Percentiles rank a stretch among this genome's conserved stretches.
Conservation (phyloP, 1,140 invertebrate species). For the Dolichoris vasculosae region DNA sequence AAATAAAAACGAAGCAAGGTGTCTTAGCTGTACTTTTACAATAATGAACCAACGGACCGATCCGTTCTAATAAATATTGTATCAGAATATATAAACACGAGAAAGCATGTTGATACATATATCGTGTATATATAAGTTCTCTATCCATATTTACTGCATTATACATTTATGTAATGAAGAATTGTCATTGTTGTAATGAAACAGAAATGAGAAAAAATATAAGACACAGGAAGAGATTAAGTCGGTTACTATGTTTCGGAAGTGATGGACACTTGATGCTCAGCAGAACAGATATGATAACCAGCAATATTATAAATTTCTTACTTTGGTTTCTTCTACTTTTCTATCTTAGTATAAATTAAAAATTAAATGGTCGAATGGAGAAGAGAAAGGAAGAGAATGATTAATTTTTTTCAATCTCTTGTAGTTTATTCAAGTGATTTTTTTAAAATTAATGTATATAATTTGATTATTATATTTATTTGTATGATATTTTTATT, state of each 20-base stretch:
- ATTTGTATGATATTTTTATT: too few species aligned
- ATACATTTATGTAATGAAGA: background rate
- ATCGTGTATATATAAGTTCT: background rate
- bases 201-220: constrained; percentile 26
- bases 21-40: background rate
- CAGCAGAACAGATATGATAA: constrained; percentile 69
- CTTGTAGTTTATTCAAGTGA: too few species aligned
- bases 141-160: background rate
- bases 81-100: constrained; percentile 73
- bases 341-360: constrained; percentile 22
- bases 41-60: constrained; percentile 69
- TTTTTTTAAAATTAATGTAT: too few species aligned
- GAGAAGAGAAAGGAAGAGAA: background rate
- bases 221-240: constrained; percentile 46
- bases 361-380: background rate
- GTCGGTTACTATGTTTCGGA: constrained; percentile 58
- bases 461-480: too few species aligned
- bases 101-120: background rate
- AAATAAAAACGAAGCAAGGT: constrained; percentile 45
- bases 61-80: constrained; percentile 76
- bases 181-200: constrained; percentile 6
- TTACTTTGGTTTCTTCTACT: background rate
- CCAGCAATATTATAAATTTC: background rate
- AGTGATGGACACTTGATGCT: constrained; percentile 72
- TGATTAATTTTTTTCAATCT: background rate